Conservation (phyloP, 2,113 vertebrate species). For the Crotalus helleri region DNA sequence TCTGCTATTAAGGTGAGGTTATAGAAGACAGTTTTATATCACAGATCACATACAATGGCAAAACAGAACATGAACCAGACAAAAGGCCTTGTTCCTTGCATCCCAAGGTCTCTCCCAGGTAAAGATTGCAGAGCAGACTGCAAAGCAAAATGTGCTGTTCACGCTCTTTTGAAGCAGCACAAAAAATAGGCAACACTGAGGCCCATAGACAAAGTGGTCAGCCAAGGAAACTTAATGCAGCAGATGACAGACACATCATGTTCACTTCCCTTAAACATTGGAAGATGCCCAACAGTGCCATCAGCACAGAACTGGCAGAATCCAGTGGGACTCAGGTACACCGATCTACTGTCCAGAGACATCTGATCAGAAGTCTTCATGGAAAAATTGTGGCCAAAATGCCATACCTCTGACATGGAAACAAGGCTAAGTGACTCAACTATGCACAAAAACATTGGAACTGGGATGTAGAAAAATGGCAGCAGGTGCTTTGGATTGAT, state of each 20-base stretch:
- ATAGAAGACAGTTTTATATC: background rate
- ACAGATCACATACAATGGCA: background rate
- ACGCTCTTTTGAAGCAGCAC: background rate
- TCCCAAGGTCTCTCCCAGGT: background rate
- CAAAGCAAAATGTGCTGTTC: background rate
- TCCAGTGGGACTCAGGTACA: background rate
- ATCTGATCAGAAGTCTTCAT: background rate
- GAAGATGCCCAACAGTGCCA: background rate
- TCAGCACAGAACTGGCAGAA: background rate
- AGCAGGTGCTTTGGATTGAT: background rate
- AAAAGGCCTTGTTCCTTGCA: background rate
- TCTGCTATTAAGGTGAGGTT: background rate
- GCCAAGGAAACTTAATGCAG: background rate
- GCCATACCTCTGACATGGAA: background rate
- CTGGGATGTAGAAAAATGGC: background rate
- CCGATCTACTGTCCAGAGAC: background rate
- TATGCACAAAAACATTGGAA: background rate
- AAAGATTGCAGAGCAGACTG: background rate
- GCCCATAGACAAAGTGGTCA: background rate
- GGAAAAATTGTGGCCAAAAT: background rate
- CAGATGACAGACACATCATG: background rate
- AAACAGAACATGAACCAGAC: background rate
- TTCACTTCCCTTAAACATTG: background rate
- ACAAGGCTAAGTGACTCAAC: background rate
- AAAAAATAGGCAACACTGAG: background rate